phyloP scores from a whole-genome alignment of 2,888 invertebrate species.

The Sericinus montela region DNA sequence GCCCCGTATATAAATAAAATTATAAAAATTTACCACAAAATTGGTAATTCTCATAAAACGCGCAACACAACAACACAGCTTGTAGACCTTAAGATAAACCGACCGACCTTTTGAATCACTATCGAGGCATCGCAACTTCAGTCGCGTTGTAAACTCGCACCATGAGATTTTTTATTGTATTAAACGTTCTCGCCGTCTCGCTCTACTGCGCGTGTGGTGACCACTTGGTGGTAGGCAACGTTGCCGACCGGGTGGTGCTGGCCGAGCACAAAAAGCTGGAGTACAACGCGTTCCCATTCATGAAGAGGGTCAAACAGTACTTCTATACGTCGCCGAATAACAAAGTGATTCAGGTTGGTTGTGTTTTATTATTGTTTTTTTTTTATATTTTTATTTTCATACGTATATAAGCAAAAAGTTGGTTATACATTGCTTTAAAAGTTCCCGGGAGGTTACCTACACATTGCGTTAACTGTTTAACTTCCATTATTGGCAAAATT shows the following conservation, averaged over 20 bases:
- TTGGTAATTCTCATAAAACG: not conserved
- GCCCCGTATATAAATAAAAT: no score
- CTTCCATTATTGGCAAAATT: no score
- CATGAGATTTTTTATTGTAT: slow-evolving; percentile 22
- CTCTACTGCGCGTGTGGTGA: slow-evolving; percentile 22
- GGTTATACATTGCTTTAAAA: no score
- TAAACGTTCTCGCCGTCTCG: slow-evolving; percentile 3
- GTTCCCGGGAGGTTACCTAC: no score
- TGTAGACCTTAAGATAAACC: slow-evolving; percentile 9
- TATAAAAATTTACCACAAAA: not conserved
- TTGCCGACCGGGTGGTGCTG: slow-evolving; percentile 34
- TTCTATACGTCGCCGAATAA: slow-evolving; percentile 37
- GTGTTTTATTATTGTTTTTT: no score
- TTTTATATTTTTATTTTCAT: no score
- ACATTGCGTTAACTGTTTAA: no score
- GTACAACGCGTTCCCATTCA: slow-evolving; percentile 53
- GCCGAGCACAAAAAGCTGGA: slow-evolving; percentile 35
- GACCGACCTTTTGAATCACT: slow-evolving; percentile 13
- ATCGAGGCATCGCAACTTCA: not conserved
- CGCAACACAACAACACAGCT: slow-evolving; percentile 3
- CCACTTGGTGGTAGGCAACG: slow-evolving; percentile 41
- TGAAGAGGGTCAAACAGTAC: slow-evolving; percentile 56
- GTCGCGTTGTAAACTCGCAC: slow-evolving; percentile 6
- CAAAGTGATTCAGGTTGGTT: slow-evolving; percentile 28
- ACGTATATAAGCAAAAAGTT: no score